phyloP scores from a whole-genome alignment of 2,113 vertebrate species.

The Anhinga rufa region DNA sequence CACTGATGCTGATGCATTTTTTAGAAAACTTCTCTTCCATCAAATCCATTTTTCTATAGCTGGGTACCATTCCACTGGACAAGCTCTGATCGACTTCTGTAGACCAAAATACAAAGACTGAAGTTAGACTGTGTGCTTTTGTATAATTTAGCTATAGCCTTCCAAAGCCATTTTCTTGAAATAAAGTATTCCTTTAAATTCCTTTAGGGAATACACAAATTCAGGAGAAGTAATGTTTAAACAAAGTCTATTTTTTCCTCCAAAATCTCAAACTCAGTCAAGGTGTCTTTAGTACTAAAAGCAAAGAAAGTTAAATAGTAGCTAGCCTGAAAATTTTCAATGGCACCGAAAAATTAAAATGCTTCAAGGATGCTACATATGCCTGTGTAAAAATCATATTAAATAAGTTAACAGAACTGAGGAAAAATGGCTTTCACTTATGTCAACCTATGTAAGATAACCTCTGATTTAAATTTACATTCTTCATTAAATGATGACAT shows the following conservation, averaged over 20 bases:
- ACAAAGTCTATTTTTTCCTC: not conserved
- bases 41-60: not conserved
- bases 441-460: not conserved
- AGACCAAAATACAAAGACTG: not conserved
- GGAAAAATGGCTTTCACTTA: not conserved
- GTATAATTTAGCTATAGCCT: not conserved
- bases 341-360: not conserved
- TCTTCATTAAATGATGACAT: not conserved
- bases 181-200: not conserved
- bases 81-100: not conserved
- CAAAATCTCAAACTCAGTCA: not conserved
- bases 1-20: not conserved
- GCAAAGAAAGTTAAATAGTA: not conserved
- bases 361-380: not conserved
- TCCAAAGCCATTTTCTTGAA: not conserved
- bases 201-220: not conserved
- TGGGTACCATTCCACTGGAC: not conserved
- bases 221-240: not conserved
- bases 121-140: not conserved
- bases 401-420: not conserved
- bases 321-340: not conserved
- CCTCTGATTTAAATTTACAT: not conserved
- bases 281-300: not conserved
- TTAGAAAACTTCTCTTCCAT: not conserved
- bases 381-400: not conserved